Evolutionary conservation across 2,888 invertebrate species (phyloP), one percentile per base, ranked within the genome.

Genomic region (Ypsolopha scabrella): DNA sequence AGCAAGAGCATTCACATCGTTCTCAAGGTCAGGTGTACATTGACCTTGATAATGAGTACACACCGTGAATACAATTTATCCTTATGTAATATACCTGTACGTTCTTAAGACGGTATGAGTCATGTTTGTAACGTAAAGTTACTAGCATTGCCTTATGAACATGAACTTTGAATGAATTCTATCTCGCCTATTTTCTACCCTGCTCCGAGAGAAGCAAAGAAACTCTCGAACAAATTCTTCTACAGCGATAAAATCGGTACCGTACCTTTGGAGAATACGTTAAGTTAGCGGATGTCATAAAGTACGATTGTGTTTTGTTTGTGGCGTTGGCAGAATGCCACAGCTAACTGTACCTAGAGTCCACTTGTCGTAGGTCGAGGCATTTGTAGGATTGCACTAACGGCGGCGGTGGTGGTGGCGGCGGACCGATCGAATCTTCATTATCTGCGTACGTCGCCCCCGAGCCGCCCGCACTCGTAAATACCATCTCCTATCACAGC

Each of bases 401-500:
- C 63, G 59, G 65, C 39, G 10, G 41, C 33, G 63, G 66, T 64
- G 61, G 61, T 60, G 63, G 61, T 68, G 67, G 67, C 64, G 66
- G 63, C 60, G 59, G 60, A 59, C 60, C 65, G 68, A 74, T 74
- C 65, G 65, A 63, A 68, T 71, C 68, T 62, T 60, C 58, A 60
- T 64, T 51, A 51, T 46, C 38, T 46, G 46, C 46, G 35, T 54
- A 66, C 69, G 63, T 70, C 72, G 71, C 72, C 73, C 58, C 59
- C 59, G 64, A 67, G 67, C 65, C 60, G 64, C 65, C 65, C 62
- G 70, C 65, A 71, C 75, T 78, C 74, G 70, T 80, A 77, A 80
- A 80, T 77, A 73, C 69, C 67, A 71, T 72, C 71, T 70, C 56
- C 70, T 77, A 76, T 75, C 74, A 62, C 61, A 60, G 64, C 67